Percentiles rank a stretch among this genome's conserved stretches.
Evolutionary conservation across 1,140 invertebrate genomes (phyloP).

Genomic region (Telenomus remus): DNA sequence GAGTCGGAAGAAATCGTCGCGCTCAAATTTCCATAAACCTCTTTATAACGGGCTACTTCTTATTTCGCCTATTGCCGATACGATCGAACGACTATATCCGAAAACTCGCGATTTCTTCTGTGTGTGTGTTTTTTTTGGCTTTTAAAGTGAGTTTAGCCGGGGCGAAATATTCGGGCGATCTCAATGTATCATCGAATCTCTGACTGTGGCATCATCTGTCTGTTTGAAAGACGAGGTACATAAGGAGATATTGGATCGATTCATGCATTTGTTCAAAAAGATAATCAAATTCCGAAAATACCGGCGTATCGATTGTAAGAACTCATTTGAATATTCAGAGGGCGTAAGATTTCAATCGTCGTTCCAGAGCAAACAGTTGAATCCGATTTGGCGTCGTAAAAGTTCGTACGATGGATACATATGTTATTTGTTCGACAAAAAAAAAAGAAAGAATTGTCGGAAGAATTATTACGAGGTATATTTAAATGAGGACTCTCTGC

Average conservation of each 20-base stretch:
- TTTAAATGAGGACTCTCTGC: conserved; percentile 38
- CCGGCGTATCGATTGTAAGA: conserved; percentile 11
- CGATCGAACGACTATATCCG: background rate
- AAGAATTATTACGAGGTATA: conserved; percentile 40
- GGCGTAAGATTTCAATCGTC: conserved; percentile 30
- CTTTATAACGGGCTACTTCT: conserved; percentile 16
- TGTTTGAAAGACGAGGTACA: too few species aligned
- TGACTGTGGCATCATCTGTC: too few species aligned
- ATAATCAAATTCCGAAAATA: conserved; percentile 35
- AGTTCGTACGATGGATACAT: conserved; percentile 15
- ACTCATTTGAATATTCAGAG: conserved; percentile 28
- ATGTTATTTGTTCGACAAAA: conserved; percentile 21
- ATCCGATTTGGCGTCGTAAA: conserved; percentile 28
- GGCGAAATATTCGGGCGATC: too few species aligned
- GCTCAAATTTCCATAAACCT: conserved; percentile 2
- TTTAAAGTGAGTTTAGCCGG: too few species aligned
- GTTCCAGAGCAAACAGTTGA: conserved; percentile 37
- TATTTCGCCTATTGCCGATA: background rate
- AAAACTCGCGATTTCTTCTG: too few species aligned
- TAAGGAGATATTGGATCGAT: background rate
- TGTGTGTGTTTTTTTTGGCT: too few species aligned
- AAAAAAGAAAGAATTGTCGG: conserved; percentile 12
- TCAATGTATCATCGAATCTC: too few species aligned
- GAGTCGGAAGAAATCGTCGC: conserved; percentile 20
- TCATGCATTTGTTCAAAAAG: conserved; percentile 25